Base-by-base conservation (phyloP, 1,140 invertebrate genomes). In the Bombus sibiricus region DNA sequence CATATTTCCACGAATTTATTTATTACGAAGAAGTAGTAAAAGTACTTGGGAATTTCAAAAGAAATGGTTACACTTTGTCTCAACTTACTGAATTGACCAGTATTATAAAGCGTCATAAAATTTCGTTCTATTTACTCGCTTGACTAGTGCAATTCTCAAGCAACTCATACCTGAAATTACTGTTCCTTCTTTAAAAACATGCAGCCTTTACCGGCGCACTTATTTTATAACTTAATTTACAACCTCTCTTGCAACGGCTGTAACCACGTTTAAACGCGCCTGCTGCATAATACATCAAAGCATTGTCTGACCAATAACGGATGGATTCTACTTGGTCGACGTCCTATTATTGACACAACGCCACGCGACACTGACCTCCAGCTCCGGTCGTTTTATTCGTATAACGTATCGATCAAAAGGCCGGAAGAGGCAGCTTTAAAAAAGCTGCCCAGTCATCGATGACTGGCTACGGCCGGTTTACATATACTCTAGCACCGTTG, bases 401-500 rank as follows among this genome's bases (percentile, higher is more conserved):
- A 39, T 28, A 39, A 34, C 25, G 12, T 32, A 34, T 25, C 18
- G 41, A 22, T 73, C 22, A 22, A 43, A 12, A 69, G 3, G 3
- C 15, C 9, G 41, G 43, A 41, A 34, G 18, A 15, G 32, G 18
- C 3, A 66, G 32, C 62, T 18, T 12, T 43, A 22, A 6, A 71
- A 84, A 57, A 41, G 22, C 43, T 34, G 15, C 10, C 25, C 13
- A n/a, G 18, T 78, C 47, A 39, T 57, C 68, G 81, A 77, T 83
- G 76, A 83, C 64, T 37, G 41, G 22, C 25, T 25, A 15, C 25
- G 53, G 13, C 12, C 13, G 10, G 82, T 84, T 79, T 79, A 71
- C 75, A 62, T 62, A 37, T 32, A n/a, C 66, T 59, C 75, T 9
- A 13, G 41, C 0, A 9, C 1, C 15, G 43, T 12, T 85, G 15